Evolutionary conservation across 2,113 vertebrate genomes (phyloP).

Genomic region (Rhagologus leucostigma): DNA sequence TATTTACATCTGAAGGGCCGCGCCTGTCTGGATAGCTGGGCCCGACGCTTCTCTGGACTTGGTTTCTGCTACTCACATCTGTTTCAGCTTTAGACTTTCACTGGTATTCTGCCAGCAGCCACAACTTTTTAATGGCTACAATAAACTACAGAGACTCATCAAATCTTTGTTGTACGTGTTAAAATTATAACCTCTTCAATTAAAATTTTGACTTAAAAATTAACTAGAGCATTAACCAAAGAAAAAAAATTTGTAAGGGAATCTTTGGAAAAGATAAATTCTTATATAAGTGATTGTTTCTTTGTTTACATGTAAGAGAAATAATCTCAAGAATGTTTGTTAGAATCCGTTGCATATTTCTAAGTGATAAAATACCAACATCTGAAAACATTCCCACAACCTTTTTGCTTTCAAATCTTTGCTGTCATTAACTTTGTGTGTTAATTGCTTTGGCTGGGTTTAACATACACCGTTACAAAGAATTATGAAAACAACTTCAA

Average conservation of each 20-base stretch:
- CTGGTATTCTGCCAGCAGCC: conserved; percentile 80
- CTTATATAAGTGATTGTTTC: neutral
- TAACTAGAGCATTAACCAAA: neutral
- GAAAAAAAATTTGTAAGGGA: conserved; percentile 15
- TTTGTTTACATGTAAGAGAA: conserved; percentile 59
- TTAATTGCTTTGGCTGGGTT: neutral
- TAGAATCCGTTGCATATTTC: conserved; percentile 61
- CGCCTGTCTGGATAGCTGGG: conserved; percentile 57
- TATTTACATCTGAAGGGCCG: conserved; percentile 59
- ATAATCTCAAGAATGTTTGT: conserved; percentile 46
- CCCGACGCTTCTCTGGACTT: conserved; percentile 67
- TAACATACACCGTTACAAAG: neutral
- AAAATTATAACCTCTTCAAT: conserved; percentile 80
- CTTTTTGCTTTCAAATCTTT: conserved; percentile 53
- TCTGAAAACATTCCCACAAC: conserved; percentile 65
- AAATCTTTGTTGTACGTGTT: conserved; percentile 79
- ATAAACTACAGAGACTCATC: conserved; percentile 83
- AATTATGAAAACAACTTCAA: neutral
- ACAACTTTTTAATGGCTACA: conserved; percentile 79
- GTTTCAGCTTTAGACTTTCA: conserved; percentile 81
- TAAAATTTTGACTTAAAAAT: conserved; percentile 73
- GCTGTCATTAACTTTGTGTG: neutral
- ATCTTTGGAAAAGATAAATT: neutral
- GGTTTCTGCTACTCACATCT: conserved; percentile 77
- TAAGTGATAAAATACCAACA: conserved; percentile 56